Percentiles rank a stretch among this genome's conserved stretches.
Conservation (phyloP, 30 jellyfish, hydroid and myxozoan species). For the Phacellophora camtschatica region DNA sequence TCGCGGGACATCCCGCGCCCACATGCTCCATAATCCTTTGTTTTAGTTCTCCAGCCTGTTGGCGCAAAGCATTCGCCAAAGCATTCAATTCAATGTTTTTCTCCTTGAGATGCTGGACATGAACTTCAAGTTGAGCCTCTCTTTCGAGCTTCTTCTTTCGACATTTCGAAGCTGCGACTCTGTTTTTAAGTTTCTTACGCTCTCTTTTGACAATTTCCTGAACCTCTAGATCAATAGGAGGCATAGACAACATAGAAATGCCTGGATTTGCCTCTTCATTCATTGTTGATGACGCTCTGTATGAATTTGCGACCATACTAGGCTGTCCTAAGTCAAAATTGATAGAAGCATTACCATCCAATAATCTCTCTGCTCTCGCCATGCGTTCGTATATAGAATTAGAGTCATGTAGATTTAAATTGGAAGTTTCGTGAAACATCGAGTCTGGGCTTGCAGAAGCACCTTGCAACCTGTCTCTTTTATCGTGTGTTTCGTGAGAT, state of each 20-base stretch:
- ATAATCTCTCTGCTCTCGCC: conserved; percentile 6
- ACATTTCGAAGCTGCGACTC: conserved; percentile 88
- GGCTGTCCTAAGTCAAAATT: conserved; percentile 34
- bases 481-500: not conserved
- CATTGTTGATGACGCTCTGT: not conserved
- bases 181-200: conserved; percentile 66
- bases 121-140: conserved; percentile 86
- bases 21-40: conserved; percentile 70
- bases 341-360: conserved; percentile 1
- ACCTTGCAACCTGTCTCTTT: not conserved
- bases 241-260: conserved; percentile 54
- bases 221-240: conserved; percentile 83
- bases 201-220: conserved; percentile 82
- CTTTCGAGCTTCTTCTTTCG: conserved; percentile 79
- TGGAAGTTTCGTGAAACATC: not conserved
- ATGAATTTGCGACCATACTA: conserved; percentile 38
- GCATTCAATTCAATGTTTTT: conserved; percentile 69
- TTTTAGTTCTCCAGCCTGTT: conserved; percentile 64
- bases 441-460: conserved; percentile 26
- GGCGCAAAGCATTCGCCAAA: conserved; percentile 61
- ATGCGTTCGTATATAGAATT: conserved; percentile 16
- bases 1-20: conserved; percentile 59
- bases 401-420: not conserved
- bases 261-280: conserved; percentile 13
- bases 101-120: conserved; percentile 73